A percentile compares a stretch with the other conserved stretches of the same genome.
Evolutionary conservation across 1,140 invertebrate species (phyloP).

Genomic region (Trypoxylus dichotomus): DNA sequence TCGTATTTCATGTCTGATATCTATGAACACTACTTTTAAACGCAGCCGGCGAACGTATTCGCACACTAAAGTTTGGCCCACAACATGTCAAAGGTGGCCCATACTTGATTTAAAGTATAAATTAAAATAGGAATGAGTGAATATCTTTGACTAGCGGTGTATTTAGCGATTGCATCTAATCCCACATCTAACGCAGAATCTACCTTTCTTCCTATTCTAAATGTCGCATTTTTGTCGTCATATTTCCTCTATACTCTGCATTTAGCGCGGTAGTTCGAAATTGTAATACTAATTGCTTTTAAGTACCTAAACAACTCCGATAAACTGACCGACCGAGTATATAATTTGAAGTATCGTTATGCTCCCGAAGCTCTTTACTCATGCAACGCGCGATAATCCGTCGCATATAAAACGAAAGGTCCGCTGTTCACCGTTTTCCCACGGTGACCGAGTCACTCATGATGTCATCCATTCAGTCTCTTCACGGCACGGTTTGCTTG

Average conservation of each 20-base stretch:
- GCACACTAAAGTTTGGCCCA: no score
- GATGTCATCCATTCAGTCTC: constrained; percentile 35
- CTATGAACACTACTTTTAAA: no score
- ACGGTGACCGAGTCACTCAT: constrained; percentile 36
- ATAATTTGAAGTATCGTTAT: constrained; percentile 34
- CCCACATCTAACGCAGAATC: no score
- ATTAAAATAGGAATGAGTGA: no score
- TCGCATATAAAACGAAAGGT: constrained; percentile 33
- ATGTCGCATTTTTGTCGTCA: no score
- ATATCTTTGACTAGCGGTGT: no score
- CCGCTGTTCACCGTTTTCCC: constrained; percentile 33
- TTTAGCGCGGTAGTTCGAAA: constrained; percentile 16
- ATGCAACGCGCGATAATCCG: constrained; percentile 31
- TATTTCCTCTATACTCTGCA: neutral
- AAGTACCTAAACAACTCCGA: constrained; percentile 23
- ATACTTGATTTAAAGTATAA: no score
- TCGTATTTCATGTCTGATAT: no score
- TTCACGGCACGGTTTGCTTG: neutral
- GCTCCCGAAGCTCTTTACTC: constrained; percentile 27
- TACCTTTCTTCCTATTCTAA: no score
- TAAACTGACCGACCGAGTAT: constrained; percentile 11
- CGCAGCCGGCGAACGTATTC: no score
- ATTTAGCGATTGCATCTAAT: no score
- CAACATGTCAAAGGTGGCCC: no score
- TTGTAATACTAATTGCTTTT: constrained; percentile 23